phyloP scores from a whole-genome alignment of 2,888 invertebrate species.

The Sphaeridia pumilis region DNA sequence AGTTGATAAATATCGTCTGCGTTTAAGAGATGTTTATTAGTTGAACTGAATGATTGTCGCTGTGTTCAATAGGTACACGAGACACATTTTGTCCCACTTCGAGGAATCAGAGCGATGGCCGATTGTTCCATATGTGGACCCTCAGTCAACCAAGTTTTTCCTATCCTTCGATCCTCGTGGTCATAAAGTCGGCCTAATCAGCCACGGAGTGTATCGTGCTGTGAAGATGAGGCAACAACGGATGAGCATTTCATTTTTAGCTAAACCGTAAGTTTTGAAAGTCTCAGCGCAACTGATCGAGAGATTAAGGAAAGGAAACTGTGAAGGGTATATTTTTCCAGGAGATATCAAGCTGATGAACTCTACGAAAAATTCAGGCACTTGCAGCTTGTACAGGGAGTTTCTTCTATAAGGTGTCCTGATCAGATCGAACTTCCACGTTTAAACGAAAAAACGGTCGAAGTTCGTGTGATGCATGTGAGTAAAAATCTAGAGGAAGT shows the following conservation, averaged over 20 bases:
- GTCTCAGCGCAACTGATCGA: too few relatives aligned
- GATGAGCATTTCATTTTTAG: slow-evolving; percentile 45
- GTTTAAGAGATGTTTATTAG: too few relatives aligned
- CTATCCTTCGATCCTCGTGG: slow-evolving; percentile 28
- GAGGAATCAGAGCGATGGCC: slow-evolving; percentile 3
- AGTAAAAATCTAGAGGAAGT: too few relatives aligned
- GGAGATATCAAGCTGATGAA: too few relatives aligned
- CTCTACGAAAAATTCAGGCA: too few relatives aligned
- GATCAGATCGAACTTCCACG: slow-evolving; percentile 42
- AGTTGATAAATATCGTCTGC: slow-evolving; percentile 20
- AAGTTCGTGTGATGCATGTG: slow-evolving; percentile 49
- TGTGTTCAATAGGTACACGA: slow-evolving; percentile 18
- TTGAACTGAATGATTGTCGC: background rate
- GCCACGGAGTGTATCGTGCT: slow-evolving; percentile 47
- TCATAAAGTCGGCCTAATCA: slow-evolving; percentile 24
- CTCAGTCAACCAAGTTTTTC: slow-evolving; percentile 22
- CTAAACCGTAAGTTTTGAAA: slow-evolving; percentile 53
- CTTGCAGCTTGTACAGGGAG: slow-evolving; percentile 28
- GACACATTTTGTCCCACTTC: slow-evolving; percentile 16
- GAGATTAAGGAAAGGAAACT: too few relatives aligned
- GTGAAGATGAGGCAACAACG: slow-evolving; percentile 54
- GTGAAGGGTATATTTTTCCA: too few relatives aligned
- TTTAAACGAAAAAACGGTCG: slow-evolving; percentile 49
- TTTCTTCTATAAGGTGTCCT: slow-evolving; percentile 42
- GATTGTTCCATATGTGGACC: slow-evolving; percentile 6